Percentiles rank a stretch among this genome's conserved stretches.
Conservation (phyloP, 2,113 vertebrate species). For the Bubo blakistoni region DNA sequence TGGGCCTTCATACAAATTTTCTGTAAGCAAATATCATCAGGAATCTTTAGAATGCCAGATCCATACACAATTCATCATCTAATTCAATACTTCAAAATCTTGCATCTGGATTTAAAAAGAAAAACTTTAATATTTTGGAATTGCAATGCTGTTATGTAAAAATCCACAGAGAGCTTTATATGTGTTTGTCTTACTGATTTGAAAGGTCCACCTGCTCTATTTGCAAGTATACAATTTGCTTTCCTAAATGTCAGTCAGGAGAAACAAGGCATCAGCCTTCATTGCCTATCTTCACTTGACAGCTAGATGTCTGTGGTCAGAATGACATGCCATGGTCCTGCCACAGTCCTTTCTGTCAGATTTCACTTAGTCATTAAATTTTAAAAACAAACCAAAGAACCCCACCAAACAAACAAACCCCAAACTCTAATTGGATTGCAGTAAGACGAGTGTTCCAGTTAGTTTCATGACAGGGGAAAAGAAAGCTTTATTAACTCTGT, state of each 20-base stretch:
- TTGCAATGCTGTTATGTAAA: neutral
- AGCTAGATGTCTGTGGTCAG: neutral
- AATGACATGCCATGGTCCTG: neutral
- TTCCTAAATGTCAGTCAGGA: neutral
- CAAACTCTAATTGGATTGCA: neutral
- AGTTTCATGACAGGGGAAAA: neutral
- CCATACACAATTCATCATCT: neutral
- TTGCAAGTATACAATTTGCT: neutral
- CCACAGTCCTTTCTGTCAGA: neutral
- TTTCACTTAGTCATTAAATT: neutral
- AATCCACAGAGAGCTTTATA: neutral
- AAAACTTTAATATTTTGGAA: neutral
- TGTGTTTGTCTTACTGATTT: neutral
- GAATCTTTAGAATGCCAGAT: neutral
- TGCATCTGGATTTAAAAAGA: neutral
- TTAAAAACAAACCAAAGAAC: neutral
- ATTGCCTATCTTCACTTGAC: neutral
- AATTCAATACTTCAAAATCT: neutral
- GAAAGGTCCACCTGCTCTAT: neutral
- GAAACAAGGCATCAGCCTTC: neutral
- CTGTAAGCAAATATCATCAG: neutral
- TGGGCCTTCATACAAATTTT: neutral
- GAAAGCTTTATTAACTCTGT: neutral
- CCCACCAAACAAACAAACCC: neutral
- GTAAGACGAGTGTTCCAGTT: neutral